Percentiles rank a stretch among this genome's conserved stretches.
Evolutionary conservation across 2,113 vertebrate genomes (phyloP).

Genomic region (Zapus hudsonius): DNA sequence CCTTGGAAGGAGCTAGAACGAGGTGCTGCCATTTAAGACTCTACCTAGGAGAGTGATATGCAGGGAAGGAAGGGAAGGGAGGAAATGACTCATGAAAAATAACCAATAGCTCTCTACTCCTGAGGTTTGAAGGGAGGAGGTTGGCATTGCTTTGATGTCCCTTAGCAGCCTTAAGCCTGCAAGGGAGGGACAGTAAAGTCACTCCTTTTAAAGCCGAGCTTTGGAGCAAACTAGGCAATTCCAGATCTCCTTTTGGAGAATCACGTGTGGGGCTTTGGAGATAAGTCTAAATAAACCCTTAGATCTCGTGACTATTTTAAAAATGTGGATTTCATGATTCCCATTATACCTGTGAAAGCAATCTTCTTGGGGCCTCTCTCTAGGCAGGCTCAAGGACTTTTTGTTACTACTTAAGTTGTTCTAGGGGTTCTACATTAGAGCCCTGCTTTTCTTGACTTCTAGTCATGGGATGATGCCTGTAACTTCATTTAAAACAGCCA

Average conservation of each 20-base stretch:
- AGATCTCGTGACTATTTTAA: background rate
- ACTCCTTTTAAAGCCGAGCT: background rate
- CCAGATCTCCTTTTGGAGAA: slow-evolving; percentile 5
- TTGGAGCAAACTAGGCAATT: background rate
- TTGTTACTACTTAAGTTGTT: background rate
- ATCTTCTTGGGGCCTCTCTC: no score
- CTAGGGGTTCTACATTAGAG: background rate
- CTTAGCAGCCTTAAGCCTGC: background rate
- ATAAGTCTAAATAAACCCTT: background rate
- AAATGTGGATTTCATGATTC: background rate
- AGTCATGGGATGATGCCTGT: background rate
- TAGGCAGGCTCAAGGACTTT: background rate
- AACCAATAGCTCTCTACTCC: background rate
- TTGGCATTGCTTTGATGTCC: background rate
- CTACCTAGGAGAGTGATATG: background rate
- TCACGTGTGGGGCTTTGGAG: background rate
- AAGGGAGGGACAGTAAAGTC: background rate
- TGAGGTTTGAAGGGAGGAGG: background rate
- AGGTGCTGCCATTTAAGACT: background rate
- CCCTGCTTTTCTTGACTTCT: background rate
- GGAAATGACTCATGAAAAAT: background rate
- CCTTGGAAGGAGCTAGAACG: slow-evolving; percentile 20
- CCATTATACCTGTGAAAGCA: background rate
- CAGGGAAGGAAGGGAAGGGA: background rate
- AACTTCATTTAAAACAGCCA: background rate